Percentiles rank a stretch among this genome's conserved stretches.
phyloP scores from a whole-genome alignment of 2,797 vertebrate genomes.

The Trichosurus vulpecula region DNA sequence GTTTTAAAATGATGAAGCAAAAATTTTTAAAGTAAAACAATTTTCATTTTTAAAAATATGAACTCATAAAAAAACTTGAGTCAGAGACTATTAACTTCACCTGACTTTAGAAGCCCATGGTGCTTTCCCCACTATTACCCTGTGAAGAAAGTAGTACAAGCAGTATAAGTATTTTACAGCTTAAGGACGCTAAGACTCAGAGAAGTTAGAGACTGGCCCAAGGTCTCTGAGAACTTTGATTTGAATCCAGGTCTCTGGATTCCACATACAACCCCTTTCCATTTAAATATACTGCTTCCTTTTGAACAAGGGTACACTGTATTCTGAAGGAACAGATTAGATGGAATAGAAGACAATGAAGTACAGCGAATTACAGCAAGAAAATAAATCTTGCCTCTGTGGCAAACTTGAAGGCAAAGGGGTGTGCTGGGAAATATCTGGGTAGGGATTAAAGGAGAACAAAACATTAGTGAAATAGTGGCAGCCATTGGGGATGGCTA shows the following conservation, averaged over 20 bases:
- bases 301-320: neutral
- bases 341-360: neutral
- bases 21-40: conserved; percentile 41
- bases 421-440: neutral
- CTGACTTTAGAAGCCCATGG: neutral
- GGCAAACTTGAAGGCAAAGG: neutral
- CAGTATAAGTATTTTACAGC: neutral
- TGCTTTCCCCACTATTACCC: neutral
- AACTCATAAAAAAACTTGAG: neutral
- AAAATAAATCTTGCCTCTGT: neutral
- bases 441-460: neutral
- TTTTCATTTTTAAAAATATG: neutral
- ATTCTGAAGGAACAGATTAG: neutral
- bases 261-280: neutral
- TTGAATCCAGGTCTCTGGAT: neutral
- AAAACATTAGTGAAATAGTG: neutral
- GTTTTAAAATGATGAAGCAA: conserved; percentile 31
- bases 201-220: neutral
- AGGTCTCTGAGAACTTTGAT: neutral
- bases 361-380: neutral
- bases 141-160: neutral
- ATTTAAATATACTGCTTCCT: neutral
- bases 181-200: neutral
- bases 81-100: neutral
- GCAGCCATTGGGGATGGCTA: neutral